Base-by-base conservation (phyloP, 2,113 vertebrate species). In the Vulpes vulpes region DNA sequence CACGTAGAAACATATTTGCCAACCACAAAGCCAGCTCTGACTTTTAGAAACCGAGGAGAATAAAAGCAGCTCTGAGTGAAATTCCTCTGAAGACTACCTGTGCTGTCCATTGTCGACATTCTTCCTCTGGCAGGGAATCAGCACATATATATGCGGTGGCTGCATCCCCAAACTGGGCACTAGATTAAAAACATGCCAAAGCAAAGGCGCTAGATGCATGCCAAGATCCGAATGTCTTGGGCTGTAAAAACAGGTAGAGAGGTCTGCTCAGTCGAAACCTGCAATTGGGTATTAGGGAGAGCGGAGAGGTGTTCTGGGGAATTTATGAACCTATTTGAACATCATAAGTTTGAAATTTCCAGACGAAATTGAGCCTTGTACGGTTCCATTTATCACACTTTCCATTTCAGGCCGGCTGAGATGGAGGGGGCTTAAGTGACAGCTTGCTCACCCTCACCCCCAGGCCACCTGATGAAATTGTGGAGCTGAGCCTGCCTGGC, bases 301-400 rank as follows among this genome's bases (percentile, higher is more conserved):
- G 35, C 91, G 92, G 81, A 69, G 91, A 80, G 57, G 19, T 23
- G 11, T 80, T 94, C 0, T 74, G 87, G 95, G 80, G 97, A 97
- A 96, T 89, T 73, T 43, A 91, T 89, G 90, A 87, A 90, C 65
- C 90, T 97, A 94, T 91, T 92, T 92, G 91, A 94, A 89, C 79
- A 96, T 90, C 87, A 76, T 90, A 94, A 55, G 43, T 97, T 98
- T 98, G 91, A 98, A 95, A 97, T 98, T 97, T 97, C 95, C 91
- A 94, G 87, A 95, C 62, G 87, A 98, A 98, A 98, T 73, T 86
- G 93, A 97, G 43, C 96, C 27, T 98, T 65, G 64, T 89, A 9
- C 14, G 69, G 78, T 96, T 98, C 97, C 95, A 88, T 97, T 93
- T 93, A n/a, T 97, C 92, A 94, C 87, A 57, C 85, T 96, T 95